Conservation (phyloP, 2,797 vertebrate genomes). For the Phrynocephalus vlangalii region DNA sequence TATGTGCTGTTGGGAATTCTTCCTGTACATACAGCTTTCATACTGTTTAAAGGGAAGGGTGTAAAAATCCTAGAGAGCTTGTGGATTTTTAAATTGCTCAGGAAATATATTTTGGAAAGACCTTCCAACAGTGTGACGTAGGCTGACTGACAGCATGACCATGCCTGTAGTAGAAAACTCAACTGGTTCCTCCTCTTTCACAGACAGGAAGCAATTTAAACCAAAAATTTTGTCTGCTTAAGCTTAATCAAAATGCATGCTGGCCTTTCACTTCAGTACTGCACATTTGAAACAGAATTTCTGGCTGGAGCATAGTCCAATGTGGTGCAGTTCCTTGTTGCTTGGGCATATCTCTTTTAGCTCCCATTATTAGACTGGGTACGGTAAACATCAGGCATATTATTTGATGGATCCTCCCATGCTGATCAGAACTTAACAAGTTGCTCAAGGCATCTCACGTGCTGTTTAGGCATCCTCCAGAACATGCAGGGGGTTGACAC, state of each 20-base stretch:
- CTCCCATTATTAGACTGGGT: no score
- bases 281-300: no score
- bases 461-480: not conserved
- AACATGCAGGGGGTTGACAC: not conserved
- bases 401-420: not conserved
- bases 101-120: not conserved
- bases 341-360: no score
- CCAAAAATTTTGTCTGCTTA: not conserved
- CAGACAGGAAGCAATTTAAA: not conserved
- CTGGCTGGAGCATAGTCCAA: no score
- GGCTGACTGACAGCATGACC: not conserved
- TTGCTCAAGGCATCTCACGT: not conserved
- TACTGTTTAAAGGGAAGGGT: not conserved
- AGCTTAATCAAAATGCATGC: not conserved
- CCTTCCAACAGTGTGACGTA: not conserved
- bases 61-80: not conserved
- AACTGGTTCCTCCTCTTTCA: not conserved
- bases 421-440: not conserved
- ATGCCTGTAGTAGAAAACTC: not conserved
- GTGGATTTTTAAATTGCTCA: not conserved
- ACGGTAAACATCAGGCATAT: no score
- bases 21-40: not conserved
- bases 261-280: no score
- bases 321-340: no score
- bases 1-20: no score